Conservation (phyloP, 2,113 vertebrate genomes). For the Steatornis caripensis region DNA sequence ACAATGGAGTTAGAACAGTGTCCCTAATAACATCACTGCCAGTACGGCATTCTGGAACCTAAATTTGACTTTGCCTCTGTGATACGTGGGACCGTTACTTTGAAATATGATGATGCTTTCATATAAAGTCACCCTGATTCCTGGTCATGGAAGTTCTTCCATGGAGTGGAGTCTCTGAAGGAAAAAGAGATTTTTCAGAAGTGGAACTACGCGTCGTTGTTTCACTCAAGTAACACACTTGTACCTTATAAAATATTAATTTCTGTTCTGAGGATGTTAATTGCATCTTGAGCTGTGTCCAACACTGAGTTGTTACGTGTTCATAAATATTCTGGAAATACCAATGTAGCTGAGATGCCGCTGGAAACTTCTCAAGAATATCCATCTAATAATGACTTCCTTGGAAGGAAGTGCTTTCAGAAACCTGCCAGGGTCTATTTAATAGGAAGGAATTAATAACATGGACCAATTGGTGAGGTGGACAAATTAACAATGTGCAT, state of each 20-base stretch:
- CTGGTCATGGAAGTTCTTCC: not conserved
- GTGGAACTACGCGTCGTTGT: accelerated
- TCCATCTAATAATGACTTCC: not conserved
- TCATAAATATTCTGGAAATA: slow-evolving; percentile 17
- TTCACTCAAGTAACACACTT: not conserved
- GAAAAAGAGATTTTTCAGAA: not conserved
- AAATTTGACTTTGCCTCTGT: not conserved
- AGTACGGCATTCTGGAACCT: not conserved
- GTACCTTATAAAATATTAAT: not conserved
- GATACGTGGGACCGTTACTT: not conserved
- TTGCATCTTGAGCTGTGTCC: not conserved
- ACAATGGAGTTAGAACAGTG: not conserved
- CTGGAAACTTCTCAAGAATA: slow-evolving; percentile 16
- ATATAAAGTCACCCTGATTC: not conserved
- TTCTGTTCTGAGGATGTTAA: not conserved
- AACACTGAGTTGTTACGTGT: not conserved
- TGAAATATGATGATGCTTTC: not conserved
- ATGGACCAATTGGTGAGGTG: not conserved
- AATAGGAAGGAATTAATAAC: not conserved
- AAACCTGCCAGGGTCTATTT: slow-evolving; percentile 13
- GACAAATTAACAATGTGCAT: not conserved
- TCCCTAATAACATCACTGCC: not conserved
- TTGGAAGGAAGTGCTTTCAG: not conserved
- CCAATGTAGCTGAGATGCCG: not conserved
- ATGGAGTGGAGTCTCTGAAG: not conserved